phyloP scores from a whole-genome alignment of 2,888 invertebrate genomes.

The Napeogenes inachia region DNA sequence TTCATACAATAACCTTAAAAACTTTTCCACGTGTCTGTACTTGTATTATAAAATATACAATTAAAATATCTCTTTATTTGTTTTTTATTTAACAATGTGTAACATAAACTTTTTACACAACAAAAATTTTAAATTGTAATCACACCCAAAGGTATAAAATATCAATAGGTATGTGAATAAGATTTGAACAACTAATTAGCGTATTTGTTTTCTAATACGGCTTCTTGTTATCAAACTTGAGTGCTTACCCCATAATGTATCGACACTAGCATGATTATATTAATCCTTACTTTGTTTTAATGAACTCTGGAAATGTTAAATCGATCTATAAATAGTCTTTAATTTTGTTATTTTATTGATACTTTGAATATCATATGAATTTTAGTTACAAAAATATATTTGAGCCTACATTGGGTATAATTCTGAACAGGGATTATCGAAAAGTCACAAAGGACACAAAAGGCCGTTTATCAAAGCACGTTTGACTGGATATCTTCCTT shows the following conservation, averaged over 20 bases:
- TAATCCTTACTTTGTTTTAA: background rate
- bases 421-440: slow-evolving; percentile 56
- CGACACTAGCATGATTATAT: no score
- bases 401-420: slow-evolving; percentile 38
- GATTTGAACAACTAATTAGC: no score
- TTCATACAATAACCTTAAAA: no score
- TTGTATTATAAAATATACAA: no score
- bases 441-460: slow-evolving; percentile 59
- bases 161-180: no score
- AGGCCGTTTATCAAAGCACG: slow-evolving; percentile 63
- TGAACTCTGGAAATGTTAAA: background rate
- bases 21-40: no score
- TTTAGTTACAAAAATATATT: slow-evolving; percentile 47
- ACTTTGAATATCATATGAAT: slow-evolving; percentile 28
- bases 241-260: background rate
- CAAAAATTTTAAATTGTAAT: no score
- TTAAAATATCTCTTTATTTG: no score
- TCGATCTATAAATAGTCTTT: background rate
- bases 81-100: no score
- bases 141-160: no score
- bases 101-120: no score
- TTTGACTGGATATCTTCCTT: slow-evolving; percentile 53
- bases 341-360: background rate
- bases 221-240: slow-evolving; percentile 8
- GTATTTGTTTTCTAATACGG: slow-evolving; percentile 9